Percentiles rank a stretch among this genome's conserved stretches.
phyloP scores from a whole-genome alignment of 2,113 vertebrate genomes.

The Oreochromis spilurus region DNA sequence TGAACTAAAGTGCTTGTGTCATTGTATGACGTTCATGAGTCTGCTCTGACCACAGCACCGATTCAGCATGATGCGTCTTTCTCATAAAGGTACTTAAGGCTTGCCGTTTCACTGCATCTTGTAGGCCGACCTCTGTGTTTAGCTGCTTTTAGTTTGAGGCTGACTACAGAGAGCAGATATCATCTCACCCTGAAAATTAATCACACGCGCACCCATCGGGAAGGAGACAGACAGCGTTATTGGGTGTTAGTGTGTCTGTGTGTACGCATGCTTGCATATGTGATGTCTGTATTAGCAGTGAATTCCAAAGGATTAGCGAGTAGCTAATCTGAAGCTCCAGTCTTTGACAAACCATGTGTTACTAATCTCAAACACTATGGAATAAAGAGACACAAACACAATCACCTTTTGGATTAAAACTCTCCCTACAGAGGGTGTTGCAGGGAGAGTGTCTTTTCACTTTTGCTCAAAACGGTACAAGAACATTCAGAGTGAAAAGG shows the following conservation, averaged over 20 bases:
- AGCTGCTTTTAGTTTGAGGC: not conserved
- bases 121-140: not conserved
- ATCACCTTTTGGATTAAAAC: conserved; percentile 53
- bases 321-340: conserved; percentile 64
- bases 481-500: not conserved
- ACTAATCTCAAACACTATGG: conserved; percentile 62
- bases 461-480: not conserved
- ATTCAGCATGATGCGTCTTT: not conserved
- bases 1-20: not conserved
- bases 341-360: conserved; percentile 70
- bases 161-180: not conserved
- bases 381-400: conserved; percentile 58
- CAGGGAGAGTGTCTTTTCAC: conserved; percentile 17
- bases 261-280: conserved; percentile 14
- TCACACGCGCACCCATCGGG: not conserved
- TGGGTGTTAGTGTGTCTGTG: not conserved
- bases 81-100: not conserved
- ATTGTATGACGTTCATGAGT: not conserved
- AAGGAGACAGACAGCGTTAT: not conserved
- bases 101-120: not conserved
- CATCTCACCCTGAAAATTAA: not conserved
- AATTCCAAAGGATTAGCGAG: conserved; percentile 61
- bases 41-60: not conserved
- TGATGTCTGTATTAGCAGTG: conserved; percentile 66
- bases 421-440: not conserved